phyloP scores from a whole-genome alignment of 2,888 invertebrate genomes.

The Gari tellinella region DNA sequence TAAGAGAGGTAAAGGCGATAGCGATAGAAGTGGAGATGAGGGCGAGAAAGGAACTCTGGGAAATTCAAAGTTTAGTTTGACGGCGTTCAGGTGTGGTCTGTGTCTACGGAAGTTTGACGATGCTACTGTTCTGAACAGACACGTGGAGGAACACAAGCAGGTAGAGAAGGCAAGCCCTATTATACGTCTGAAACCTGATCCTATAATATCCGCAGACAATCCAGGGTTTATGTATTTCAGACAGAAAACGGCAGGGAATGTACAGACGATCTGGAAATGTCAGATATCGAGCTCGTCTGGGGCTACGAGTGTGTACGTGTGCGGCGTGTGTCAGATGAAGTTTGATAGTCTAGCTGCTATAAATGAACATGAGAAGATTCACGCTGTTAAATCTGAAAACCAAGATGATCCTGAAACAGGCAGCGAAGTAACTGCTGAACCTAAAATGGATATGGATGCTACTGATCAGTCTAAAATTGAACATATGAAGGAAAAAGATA shows the following conservation, averaged over 20 bases:
- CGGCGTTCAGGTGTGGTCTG: constrained; percentile 59
- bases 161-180: neutral
- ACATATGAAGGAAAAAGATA: neutral
- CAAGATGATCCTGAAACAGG: neutral
- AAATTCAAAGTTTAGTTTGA: neutral
- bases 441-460: neutral
- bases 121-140: constrained; percentile 13
- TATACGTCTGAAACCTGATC: neutral
- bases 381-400: neutral
- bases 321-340: neutral
- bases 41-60: neutral
- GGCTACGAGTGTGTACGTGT: neutral
- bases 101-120: constrained; percentile 57
- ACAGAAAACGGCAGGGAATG: neutral
- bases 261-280: constrained; percentile 11
- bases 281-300: constrained; percentile 2
- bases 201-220: neutral
- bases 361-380: neutral
- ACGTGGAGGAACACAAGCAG: constrained; percentile 34
- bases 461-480: neutral
- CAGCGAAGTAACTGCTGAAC: neutral
- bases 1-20: neutral
- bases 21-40: constrained; percentile 6
- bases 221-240: constrained; percentile 3
- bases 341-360: constrained; percentile 5